phyloP scores from a whole-genome alignment of 2,113 vertebrate species.

The Grallaria varia region DNA sequence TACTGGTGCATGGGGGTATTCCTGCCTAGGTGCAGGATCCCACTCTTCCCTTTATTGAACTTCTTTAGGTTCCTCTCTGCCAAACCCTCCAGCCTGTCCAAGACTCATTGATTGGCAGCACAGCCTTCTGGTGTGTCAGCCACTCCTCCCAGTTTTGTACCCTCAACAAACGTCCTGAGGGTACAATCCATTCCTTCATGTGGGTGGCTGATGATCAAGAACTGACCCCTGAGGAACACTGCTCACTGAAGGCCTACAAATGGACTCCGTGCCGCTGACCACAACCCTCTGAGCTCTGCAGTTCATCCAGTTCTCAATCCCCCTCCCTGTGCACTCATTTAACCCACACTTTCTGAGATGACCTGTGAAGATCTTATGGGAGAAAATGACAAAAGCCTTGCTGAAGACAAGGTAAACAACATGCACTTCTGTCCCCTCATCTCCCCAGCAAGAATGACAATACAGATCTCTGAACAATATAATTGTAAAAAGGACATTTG shows the following conservation, averaged over 20 bases:
- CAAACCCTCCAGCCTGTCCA: not conserved
- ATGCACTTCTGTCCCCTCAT: not conserved
- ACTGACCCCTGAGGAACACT: not conserved
- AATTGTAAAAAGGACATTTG: not conserved
- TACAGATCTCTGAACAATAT: not conserved
- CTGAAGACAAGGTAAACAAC: not conserved
- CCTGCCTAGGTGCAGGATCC: not conserved
- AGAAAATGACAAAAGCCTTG: not conserved
- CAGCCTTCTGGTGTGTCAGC: not conserved
- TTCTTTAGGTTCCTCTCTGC: not conserved
- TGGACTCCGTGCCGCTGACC: not conserved
- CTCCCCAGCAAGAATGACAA: not conserved
- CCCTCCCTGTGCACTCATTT: not conserved
- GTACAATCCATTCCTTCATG: not conserved
- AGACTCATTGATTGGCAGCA: not conserved
- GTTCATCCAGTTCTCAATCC: rapidly evolving
- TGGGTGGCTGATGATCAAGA: not conserved
- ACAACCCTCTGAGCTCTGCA: not conserved
- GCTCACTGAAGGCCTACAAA: not conserved
- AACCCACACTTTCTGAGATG: not conserved
- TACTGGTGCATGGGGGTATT: not conserved
- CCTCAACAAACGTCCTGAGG: not conserved
- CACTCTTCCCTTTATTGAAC: not conserved
- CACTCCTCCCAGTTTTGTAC: not conserved
- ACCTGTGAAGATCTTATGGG: not conserved